Conservation (phyloP, 92 coral and sea anemone genomes). For the Blastomussa wellsi region DNA sequence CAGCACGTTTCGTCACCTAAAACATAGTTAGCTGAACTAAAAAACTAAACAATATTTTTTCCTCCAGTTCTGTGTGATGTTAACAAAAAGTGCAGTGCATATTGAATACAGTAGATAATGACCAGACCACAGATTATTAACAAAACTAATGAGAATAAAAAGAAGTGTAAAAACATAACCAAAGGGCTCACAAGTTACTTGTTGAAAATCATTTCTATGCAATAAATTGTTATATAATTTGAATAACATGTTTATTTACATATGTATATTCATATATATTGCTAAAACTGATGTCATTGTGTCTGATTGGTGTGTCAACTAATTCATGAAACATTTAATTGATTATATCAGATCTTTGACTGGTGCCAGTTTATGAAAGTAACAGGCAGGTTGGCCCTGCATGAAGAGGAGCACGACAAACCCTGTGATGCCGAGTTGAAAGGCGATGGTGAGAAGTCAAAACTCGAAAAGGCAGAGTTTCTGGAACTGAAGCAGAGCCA, state of each 20-base stretch:
- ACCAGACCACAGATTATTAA: too few species aligned
- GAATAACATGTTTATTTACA: too few species aligned
- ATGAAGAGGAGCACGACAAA: background rate
- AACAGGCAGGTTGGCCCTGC: conserved; percentile 14
- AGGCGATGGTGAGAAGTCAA: too few species aligned
- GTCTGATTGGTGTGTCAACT: background rate
- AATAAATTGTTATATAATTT: too few species aligned
- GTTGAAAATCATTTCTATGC: background rate
- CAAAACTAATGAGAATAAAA: too few species aligned
- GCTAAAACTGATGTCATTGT: background rate
- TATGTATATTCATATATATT: background rate
- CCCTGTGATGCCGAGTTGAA: too few species aligned
- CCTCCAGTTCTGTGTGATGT: background rate
- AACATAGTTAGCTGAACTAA: background rate
- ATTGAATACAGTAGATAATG: too few species aligned
- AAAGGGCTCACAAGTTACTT: too few species aligned
- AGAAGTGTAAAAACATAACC: too few species aligned
- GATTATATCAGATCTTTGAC: conserved; percentile 51
- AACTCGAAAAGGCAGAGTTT: background rate
- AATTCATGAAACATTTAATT: background rate
- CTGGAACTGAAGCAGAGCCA: background rate
- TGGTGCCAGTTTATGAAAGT: conserved; percentile 56
- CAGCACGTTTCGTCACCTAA: background rate
- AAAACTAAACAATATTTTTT: too few species aligned
- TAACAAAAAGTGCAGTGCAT: too few species aligned